Percentiles rank a stretch among this genome's conserved stretches.
Conservation (phyloP, 2,113 vertebrate genomes). For the Tichodroma muraria region DNA sequence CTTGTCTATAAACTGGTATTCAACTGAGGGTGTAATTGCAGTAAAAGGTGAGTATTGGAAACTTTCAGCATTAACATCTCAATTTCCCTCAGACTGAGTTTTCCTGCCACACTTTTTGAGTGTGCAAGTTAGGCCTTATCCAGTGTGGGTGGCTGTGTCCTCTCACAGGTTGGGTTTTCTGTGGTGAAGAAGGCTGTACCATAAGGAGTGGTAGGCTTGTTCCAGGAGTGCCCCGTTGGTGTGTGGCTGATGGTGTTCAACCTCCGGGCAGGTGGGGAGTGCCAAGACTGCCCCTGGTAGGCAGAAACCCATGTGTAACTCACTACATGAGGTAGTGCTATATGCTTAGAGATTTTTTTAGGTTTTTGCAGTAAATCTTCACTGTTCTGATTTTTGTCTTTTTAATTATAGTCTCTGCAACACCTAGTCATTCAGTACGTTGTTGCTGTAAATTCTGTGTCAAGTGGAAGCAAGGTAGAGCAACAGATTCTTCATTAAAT, state of each 20-base stretch:
- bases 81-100: neutral
- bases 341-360: neutral
- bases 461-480: neutral
- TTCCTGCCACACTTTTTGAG: neutral
- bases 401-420: neutral
- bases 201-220: neutral
- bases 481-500: neutral
- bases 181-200: neutral
- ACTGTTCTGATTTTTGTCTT: neutral
- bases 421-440: neutral
- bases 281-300: neutral
- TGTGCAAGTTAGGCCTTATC: neutral
- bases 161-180: neutral
- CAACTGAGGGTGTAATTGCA: neutral
- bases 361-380: neutral
- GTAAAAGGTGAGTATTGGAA: neutral
- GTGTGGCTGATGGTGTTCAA: neutral
- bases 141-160: neutral
- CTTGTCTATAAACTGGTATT: neutral
- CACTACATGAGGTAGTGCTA: neutral
- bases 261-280: neutral
- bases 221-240: accelerated
- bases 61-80: neutral
- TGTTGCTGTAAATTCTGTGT: neutral
- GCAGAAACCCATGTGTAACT: neutral